Conservation (phyloP, 2,888 invertebrate species). For the Oxycera nigricornis region DNA sequence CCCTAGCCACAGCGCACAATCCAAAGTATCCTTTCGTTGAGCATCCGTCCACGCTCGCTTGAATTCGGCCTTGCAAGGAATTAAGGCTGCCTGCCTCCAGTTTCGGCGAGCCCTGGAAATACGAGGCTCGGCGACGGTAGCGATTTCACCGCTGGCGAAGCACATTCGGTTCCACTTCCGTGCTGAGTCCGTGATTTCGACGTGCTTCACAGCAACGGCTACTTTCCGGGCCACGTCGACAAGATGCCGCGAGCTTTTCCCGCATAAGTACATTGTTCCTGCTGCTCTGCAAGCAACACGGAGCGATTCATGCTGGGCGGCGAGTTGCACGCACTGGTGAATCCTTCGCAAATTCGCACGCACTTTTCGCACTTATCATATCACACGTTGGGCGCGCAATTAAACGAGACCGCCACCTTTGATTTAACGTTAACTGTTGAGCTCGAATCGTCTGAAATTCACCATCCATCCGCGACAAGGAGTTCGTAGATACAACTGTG, state of each 20-base stretch:
- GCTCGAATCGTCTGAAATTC: not conserved
- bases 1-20: constrained; percentile 10
- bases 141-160: not conserved
- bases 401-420: not conserved
- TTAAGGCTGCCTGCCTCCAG: not conserved
- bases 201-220: not conserved
- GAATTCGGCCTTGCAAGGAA: not conserved
- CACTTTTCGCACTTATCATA: not conserved
- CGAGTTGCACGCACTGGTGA: not conserved
- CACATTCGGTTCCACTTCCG: not conserved
- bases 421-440: not conserved
- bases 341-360: constrained; percentile 1
- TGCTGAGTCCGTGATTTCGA: not conserved
- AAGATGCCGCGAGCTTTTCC: constrained; percentile 40
- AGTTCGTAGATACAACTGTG: not conserved
- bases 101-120: not conserved
- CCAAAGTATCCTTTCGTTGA: constrained; percentile 14
- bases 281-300: constrained; percentile 41
- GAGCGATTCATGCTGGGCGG: not conserved
- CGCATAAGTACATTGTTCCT: constrained; percentile 43
- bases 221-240: constrained; percentile 13
- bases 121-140: not conserved
- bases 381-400: constrained; percentile 17
- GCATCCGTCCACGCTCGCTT: not conserved
- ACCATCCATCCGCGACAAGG: not conserved